Percentiles rank a stretch among this genome's conserved stretches.
These are phyloP conservation scores for Oplegnathus fasciatus DNA, from an alignment of 2,113 vertebrate genomes.

Conservation along the genomic window DNA sequence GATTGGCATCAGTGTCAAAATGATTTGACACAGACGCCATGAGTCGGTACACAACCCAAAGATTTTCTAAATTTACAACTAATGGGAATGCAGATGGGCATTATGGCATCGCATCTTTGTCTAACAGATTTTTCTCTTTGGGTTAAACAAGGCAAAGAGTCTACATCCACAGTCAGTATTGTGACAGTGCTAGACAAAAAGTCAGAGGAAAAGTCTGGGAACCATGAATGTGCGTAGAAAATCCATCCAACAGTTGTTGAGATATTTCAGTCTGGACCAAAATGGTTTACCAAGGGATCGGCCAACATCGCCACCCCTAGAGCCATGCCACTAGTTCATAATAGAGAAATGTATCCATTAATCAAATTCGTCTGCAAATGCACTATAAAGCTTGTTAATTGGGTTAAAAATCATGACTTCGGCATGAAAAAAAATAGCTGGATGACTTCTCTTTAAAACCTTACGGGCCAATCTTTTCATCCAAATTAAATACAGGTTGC, in stretches of 20 bases:
- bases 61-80: conserved; percentile 41
- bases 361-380: conserved; percentile 22
- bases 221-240: neutral
- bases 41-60: neutral
- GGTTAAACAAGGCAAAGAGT: neutral
- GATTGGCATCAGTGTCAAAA: conserved; percentile 53
- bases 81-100: conserved; percentile 19
- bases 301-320: no score
- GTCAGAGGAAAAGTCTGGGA: neutral
- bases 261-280: neutral
- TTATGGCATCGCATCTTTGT: neutral
- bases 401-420: conserved; percentile 25
- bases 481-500: conserved; percentile 64
- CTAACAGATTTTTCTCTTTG: conserved; percentile 1
- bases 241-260: neutral
- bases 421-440: conserved; percentile 17
- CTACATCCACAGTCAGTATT: neutral
- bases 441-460: conserved; percentile 24
- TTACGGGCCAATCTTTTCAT: conserved; percentile 34
- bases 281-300: neutral
- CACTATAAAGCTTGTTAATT: conserved; percentile 21
- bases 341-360: neutral
- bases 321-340: neutral
- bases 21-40: conserved; percentile 43
- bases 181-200: neutral